Conservation (phyloP, 2,797 vertebrate species). For the Pipistrellus pygmaeus region DNA sequence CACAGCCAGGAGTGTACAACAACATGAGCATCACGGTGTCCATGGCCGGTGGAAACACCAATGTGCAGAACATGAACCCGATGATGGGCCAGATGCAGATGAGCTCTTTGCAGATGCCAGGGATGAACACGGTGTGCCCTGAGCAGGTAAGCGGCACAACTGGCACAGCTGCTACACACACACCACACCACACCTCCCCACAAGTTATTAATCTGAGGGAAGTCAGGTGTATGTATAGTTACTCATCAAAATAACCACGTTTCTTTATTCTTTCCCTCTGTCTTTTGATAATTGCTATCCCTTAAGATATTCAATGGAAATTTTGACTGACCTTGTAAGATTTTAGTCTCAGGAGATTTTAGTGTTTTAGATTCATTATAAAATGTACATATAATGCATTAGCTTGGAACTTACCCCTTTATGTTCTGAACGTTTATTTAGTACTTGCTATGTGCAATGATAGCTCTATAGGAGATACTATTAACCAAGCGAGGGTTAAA, state of each 20-base stretch:
- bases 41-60: constrained; percentile 94
- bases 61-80: constrained; percentile 92
- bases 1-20: constrained; percentile 96
- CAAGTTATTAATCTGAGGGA: background rate
- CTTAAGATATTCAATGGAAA: background rate
- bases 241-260: background rate
- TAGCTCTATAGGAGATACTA: background rate
- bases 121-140: constrained; percentile 91
- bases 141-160: constrained; percentile 91
- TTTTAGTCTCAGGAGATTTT: constrained; percentile 51
- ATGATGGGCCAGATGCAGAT: constrained; percentile 93
- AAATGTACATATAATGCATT: background rate
- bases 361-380: constrained; percentile 45
- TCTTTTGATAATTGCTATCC: constrained; percentile 35
- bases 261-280: background rate
- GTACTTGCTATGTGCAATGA: constrained; percentile 36
- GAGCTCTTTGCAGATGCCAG: constrained; percentile 93
- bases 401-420: constrained; percentile 29
- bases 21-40: constrained; percentile 99
- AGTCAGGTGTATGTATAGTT: background rate
- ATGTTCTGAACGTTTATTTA: constrained; percentile 41
- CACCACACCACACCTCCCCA: background rate
- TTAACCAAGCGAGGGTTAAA: constrained; percentile 20
- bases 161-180: background rate
- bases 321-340: constrained; percentile 24